Percentiles rank a stretch among this genome's conserved stretches.
Conservation (phyloP, 2,113 vertebrate genomes). For the Illadopsis cleaveri region DNA sequence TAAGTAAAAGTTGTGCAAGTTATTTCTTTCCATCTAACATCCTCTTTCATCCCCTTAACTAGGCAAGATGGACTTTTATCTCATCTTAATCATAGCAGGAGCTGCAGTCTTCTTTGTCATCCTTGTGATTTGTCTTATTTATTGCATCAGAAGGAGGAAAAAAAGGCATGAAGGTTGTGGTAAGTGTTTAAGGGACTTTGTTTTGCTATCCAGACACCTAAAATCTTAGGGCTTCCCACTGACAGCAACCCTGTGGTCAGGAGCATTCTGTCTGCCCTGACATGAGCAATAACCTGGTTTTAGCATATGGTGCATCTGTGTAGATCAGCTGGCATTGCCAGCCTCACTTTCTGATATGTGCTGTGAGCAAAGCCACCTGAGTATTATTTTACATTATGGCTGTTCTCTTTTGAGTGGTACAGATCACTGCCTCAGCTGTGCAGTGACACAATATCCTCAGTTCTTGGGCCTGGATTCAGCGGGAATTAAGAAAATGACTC, state of each 20-base stretch:
- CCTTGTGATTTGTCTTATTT: slow-evolving; percentile 26
- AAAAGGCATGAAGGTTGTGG: background rate
- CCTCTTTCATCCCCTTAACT: background rate
- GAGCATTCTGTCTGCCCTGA: background rate
- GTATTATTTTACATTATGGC: background rate
- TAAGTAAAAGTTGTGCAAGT: background rate
- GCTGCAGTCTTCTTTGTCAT: background rate
- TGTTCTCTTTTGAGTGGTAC: background rate
- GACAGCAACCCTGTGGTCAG: background rate
- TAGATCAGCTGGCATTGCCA: background rate
- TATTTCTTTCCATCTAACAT: background rate
- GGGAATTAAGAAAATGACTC: background rate
- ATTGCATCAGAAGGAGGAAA: slow-evolving; percentile 45
- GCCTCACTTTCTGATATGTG: background rate
- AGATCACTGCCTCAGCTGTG: background rate
- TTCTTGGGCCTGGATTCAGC: background rate
- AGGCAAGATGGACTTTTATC: slow-evolving; percentile 9
- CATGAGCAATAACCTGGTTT: background rate
- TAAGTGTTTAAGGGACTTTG: background rate
- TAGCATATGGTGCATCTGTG: background rate
- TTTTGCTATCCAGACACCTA: background rate
- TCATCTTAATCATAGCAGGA: slow-evolving; percentile 44
- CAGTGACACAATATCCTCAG: background rate
- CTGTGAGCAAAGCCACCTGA: background rate
- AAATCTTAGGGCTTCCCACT: background rate